Evolutionary conservation across 2,797 vertebrate species (phyloP).

Genomic region (Sebastes paucispinis): DNA sequence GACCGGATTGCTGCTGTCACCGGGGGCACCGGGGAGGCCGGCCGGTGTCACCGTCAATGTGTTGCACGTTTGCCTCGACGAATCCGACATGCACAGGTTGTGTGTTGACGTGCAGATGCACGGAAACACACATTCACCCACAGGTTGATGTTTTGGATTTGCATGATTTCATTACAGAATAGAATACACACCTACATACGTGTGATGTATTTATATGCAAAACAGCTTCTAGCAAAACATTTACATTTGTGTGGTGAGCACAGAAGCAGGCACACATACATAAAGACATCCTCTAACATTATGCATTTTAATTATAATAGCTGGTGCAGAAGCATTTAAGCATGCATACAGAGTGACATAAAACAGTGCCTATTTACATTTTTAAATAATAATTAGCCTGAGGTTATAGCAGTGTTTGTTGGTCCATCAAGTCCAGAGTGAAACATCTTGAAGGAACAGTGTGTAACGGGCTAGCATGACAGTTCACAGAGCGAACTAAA

Average conservation of each 20-base stretch:
- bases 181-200: neutral
- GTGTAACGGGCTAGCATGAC: too few relatives aligned
- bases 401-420: too few relatives aligned
- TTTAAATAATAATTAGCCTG: neutral
- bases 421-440: neutral
- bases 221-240: neutral
- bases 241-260: neutral
- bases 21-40: neutral
- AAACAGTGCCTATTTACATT: neutral
- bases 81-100: neutral
- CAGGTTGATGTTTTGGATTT: neutral
- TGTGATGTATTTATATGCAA: conserved; percentile 8
- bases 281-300: neutral
- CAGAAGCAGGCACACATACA: neutral
- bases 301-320: neutral
- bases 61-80: neutral
- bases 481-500: too few relatives aligned
- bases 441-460: too few relatives aligned
- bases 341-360: neutral
- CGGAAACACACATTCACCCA: neutral
- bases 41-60: neutral
- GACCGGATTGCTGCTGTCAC: conserved; percentile 1
- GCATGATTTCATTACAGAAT: neutral
- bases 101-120: neutral
- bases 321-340: neutral